Evolutionary conservation across 2,888 invertebrate species (phyloP).

Genomic region (Brachycybe producta): DNA sequence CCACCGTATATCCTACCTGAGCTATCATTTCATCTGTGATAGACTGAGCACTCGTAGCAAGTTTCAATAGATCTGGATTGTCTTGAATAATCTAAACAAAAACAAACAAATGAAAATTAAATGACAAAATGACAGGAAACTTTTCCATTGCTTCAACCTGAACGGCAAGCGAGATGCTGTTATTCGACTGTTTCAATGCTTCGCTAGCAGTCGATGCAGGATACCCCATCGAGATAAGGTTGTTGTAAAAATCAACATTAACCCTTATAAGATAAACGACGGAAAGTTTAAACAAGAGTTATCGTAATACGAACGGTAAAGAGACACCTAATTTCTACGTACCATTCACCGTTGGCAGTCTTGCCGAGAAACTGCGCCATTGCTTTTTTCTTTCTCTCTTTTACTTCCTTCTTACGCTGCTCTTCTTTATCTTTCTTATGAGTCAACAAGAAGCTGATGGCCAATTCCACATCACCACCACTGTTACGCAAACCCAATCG

Average conservation of each 20-base stretch:
- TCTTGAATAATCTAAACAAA: conserved; percentile 44
- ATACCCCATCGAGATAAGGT: conserved; percentile 50
- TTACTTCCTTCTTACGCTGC: conserved; percentile 21
- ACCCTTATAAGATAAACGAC: conserved; percentile 24
- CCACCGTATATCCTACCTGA: conserved; percentile 8
- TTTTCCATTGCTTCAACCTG: conserved; percentile 26
- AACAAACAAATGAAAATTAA: neutral
- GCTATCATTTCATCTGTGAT: conserved; percentile 6
- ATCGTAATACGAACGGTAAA: no score
- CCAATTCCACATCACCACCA: conserved; percentile 44
- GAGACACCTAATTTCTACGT: no score
- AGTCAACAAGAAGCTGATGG: conserved; percentile 52
- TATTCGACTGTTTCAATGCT: conserved; percentile 53
- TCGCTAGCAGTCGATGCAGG: conserved; percentile 42
- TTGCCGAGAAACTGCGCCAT: conserved; percentile 43
- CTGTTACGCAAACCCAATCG: conserved; percentile 53
- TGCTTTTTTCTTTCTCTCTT: conserved; percentile 25
- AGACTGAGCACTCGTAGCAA: conserved; percentile 29
- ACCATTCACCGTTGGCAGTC: conserved; percentile 45
- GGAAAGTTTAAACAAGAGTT: neutral
- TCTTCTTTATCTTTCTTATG: conserved; percentile 29
- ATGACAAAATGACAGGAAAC: neutral
- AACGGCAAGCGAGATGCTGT: conserved; percentile 53
- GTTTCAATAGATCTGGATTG: conserved; percentile 42
- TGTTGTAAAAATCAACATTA: conserved; percentile 27